A percentile compares a stretch with the other conserved stretches of the same genome.
Conservation (phyloP, 2,888 invertebrate species). For the Zonitis immaculata region DNA sequence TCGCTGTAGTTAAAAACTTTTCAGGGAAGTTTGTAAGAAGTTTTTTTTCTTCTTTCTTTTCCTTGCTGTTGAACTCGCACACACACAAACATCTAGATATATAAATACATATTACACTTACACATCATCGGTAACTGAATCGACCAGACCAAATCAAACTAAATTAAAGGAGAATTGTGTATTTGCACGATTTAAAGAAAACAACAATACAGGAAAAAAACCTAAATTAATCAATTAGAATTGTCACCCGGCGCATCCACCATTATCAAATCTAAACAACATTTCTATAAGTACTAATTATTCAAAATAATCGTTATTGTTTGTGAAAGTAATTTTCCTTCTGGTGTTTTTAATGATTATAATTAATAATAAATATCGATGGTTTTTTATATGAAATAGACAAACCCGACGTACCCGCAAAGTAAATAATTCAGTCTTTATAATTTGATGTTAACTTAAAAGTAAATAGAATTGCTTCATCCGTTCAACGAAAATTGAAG, state of each 20-base stretch:
- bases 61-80: background rate
- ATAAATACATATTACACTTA: no score
- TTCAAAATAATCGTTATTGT: no score
- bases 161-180: no score
- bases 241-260: background rate
- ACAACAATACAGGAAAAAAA: background rate
- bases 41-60: slow-evolving; percentile 24
- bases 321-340: no score
- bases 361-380: no score
- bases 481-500: slow-evolving; percentile 23
- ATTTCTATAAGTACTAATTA: no score
- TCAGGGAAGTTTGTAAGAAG: slow-evolving; percentile 33
- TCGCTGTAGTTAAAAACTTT: slow-evolving; percentile 31
- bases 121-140: background rate
- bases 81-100: no score
- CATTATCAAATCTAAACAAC: no score
- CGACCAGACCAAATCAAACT: background rate
- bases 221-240: background rate
- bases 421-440: slow-evolving; percentile 23
- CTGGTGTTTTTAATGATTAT: no score
- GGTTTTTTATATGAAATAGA: no score
- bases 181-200: background rate
- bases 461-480: slow-evolving; percentile 35
- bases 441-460: slow-evolving; percentile 31
- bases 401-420: background rate